These are phyloP conservation scores for Boloria selene DNA, from an alignment of 2,888 invertebrate genomes.

Conservation along the genomic window DNA sequence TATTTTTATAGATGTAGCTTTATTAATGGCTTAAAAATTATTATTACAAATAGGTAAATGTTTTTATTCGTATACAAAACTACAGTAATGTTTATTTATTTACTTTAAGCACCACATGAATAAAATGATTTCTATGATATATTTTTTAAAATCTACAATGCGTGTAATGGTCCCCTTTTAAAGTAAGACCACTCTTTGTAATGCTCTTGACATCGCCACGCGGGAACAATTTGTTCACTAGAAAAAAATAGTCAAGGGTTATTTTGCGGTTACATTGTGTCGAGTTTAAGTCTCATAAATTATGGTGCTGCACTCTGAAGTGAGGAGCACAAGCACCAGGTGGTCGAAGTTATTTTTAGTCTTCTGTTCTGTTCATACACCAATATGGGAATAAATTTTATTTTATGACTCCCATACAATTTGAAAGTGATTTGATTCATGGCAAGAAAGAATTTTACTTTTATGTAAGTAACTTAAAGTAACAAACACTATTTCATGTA, in stretches of 20 bases:
- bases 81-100: constrained; percentile 16
- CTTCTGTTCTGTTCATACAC: constrained; percentile 67
- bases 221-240: constrained; percentile 62
- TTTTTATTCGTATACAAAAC: not conserved
- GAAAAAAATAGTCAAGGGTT: constrained; percentile 73
- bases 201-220: constrained; percentile 56
- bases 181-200: constrained; percentile 21
- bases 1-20: too few relatives aligned
- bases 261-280: constrained; percentile 76
- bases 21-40: too few relatives aligned
- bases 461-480: constrained; percentile 29
- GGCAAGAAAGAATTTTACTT: constrained; percentile 44
- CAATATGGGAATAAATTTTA: constrained; percentile 69
- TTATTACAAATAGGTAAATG: too few relatives aligned
- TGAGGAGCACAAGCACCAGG: constrained; percentile 67
- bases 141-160: constrained; percentile 33
- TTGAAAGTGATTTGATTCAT: constrained; percentile 60
- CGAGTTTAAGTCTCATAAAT: constrained; percentile 67
- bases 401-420: constrained; percentile 73
- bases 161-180: constrained; percentile 41
- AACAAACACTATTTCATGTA: constrained; percentile 22
- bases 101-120: constrained; percentile 5
- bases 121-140: constrained; percentile 5
- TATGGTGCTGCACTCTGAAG: constrained; percentile 64
- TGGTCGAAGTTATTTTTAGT: constrained; percentile 74